Base-by-base conservation (phyloP, 2,888 invertebrate species). In the Branchipolynoe longqiensis region DNA sequence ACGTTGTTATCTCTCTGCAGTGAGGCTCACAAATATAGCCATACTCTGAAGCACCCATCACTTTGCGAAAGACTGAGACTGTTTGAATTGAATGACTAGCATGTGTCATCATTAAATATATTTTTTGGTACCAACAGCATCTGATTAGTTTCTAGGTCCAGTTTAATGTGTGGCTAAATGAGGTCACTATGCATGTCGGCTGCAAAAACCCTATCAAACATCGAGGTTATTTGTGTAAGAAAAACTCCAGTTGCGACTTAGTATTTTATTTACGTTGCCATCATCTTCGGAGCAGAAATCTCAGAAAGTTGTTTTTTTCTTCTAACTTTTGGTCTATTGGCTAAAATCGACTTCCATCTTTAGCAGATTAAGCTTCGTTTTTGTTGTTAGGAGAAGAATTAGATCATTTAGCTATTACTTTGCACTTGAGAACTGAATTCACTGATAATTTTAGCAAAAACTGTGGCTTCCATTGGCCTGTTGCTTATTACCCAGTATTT, bases 91-190 rank as follows among this genome's bases (percentile, higher is more conserved):
- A 69, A 69, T 36, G 22, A 14, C 38, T 69, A 14, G 14, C 6
- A 0, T 69, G 64, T 64, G 33, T 36, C 36, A 69, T 69, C 33
- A 69, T 69, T 69, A 22, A 69, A 62, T 69, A 64, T 64, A 69
- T 69, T 69, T 69, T 48, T 69, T 69, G 33, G 69, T 69, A 69
- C 38, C 8, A 69, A 22, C 62, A 36, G 36, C 69, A 28, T 36
- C 38, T 36, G n/a, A 38, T 58, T 69, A 69, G 69, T 36, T 36
- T 31, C 69, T 69, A 38, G 22, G 69, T 69, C 36, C 33, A 38
- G 2, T 36, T 14, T 31, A n/a, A n/a, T 12, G 33, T 36, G 18
- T 36, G 33, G 69, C 0, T 33, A 38, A 14, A 69, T 36, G 14
- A 69, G 22, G 18, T n/a, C 0, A 18, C 22, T 33, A 22, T 6